Conservation (phyloP, 1,140 invertebrate species). For the Drosophila pectinifera region DNA sequence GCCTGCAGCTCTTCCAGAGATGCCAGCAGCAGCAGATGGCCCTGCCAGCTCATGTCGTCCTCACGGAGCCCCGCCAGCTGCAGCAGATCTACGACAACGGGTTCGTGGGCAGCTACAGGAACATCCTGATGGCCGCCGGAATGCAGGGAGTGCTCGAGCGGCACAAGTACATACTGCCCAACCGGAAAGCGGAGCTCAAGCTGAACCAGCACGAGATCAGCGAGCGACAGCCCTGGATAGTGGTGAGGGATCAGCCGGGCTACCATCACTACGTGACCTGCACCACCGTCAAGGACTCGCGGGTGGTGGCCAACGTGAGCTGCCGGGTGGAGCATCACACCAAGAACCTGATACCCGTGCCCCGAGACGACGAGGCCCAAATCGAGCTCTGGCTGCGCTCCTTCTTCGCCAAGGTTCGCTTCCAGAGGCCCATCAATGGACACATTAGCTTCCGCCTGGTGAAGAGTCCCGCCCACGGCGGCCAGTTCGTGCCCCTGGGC, state of each 20-base stretch:
- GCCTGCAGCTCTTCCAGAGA: constrained; percentile 88
- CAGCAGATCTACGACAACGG: constrained; percentile 88
- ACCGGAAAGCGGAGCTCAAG: constrained; percentile 87
- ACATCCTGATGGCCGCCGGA: constrained; percentile 90
- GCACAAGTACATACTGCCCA: constrained; percentile 88
- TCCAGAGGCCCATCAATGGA: constrained; percentile 88
- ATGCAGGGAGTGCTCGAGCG: constrained; percentile 89
- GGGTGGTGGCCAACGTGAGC: constrained; percentile 91
- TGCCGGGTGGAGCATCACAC: constrained; percentile 89
- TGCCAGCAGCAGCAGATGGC: constrained; percentile 88
- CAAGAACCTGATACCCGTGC: constrained; percentile 87
- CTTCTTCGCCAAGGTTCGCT: constrained; percentile 88
- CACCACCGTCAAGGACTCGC: constrained; percentile 91
- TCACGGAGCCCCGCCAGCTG: constrained; percentile 89
- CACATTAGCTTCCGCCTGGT: constrained; percentile 91
- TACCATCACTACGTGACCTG: constrained; percentile 91
- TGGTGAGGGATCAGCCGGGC: constrained; percentile 89
- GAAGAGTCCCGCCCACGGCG: constrained; percentile 84
- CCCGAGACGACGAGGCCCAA: constrained; percentile 87
- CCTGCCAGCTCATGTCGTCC: constrained; percentile 88
- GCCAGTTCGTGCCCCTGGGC: constrained; percentile 87
- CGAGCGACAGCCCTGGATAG: constrained; percentile 90
- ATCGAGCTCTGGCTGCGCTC: constrained; percentile 90
- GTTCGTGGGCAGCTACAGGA: constrained; percentile 87
- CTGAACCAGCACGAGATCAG: constrained; percentile 88